These are phyloP conservation scores for Colletes collaris DNA, from an alignment of 2,888 invertebrate species.

Conservation along the genomic window DNA sequence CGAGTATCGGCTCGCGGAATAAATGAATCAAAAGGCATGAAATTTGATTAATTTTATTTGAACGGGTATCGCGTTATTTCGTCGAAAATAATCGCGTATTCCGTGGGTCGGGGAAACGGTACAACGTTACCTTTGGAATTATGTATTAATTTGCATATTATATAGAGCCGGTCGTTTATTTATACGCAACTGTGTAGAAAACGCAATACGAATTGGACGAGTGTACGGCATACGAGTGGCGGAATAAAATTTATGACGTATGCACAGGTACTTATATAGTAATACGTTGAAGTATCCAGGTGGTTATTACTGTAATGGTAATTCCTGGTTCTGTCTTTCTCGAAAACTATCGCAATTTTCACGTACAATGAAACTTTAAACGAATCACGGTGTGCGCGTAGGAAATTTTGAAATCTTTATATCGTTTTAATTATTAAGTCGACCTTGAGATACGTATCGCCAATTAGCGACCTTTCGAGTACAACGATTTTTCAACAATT, in stretches of 20 bases:
- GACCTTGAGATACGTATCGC: background rate
- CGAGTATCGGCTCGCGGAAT: too few species aligned
- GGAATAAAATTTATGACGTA: conserved; percentile 32
- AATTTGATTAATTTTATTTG: background rate
- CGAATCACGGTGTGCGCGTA: background rate
- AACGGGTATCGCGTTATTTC: background rate
- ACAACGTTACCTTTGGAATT: conserved; percentile 25
- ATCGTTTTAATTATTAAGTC: background rate
- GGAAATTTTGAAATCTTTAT: background rate
- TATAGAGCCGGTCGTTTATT: conserved; percentile 11
- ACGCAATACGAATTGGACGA: conserved; percentile 23
- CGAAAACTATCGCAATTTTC: conserved; percentile 2
- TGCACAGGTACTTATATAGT: conserved; percentile 11
- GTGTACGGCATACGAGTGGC: background rate
- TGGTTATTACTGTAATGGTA: conserved; percentile 17
- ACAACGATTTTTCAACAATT: too few species aligned
- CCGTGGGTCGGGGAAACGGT: background rate
- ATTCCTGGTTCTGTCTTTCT: background rate
- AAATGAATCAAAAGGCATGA: conserved; percentile 1
- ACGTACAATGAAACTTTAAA: background rate
- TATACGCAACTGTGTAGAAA: background rate
- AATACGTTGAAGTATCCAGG: background rate
- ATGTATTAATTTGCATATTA: conserved; percentile 26
- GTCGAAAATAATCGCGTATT: conserved; percentile 12
- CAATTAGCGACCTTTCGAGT: too few species aligned